Evolutionary conservation across 2,797 vertebrate species (phyloP).

Genomic region (Lagocephalus sceleratus): DNA sequence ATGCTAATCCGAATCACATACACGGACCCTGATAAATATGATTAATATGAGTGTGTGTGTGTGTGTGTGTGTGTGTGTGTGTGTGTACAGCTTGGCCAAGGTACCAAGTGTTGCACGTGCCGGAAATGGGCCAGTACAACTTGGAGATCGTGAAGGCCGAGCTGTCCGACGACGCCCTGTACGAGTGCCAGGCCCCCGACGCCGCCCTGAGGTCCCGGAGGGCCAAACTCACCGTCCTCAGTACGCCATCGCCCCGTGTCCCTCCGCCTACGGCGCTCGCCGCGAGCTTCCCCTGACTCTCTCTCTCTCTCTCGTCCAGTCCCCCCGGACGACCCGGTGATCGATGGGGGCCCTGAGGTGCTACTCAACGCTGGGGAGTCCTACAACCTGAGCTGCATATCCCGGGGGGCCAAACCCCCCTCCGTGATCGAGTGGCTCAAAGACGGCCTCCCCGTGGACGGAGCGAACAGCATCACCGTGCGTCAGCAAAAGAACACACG

Average conservation of each 20-base stretch:
- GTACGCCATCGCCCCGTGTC: constrained; percentile 58
- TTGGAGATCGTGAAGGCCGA: constrained; percentile 89
- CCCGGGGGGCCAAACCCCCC: constrained; percentile 86
- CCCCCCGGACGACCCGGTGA: constrained; percentile 88
- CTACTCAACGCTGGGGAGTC: constrained; percentile 85
- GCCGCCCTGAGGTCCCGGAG: constrained; percentile 89
- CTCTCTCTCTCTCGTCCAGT: constrained; percentile 65
- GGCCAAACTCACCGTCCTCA: constrained; percentile 89
- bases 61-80: constrained; percentile 17
- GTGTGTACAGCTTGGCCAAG: constrained; percentile 85
- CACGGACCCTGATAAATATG: no score
- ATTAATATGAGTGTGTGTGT: constrained; percentile 5
- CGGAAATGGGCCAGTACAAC: constrained; percentile 90
- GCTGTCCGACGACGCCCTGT: constrained; percentile 89
- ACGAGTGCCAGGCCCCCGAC: constrained; percentile 95
- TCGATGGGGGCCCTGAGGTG: constrained; percentile 87
- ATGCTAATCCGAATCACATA: no score
- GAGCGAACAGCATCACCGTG: constrained; percentile 82
- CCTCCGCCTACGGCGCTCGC: no score
- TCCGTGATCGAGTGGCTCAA: constrained; percentile 87
- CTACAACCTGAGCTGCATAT: constrained; percentile 91
- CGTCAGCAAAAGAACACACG: constrained; percentile 21
- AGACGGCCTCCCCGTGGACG: constrained; percentile 83
- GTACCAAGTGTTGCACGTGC: constrained; percentile 85
- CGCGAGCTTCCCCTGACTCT: background rate